A percentile compares a stretch with the other conserved stretches of the same genome.
phyloP scores from a whole-genome alignment of 2,113 vertebrate species.

The Lepisosteus osseus region DNA sequence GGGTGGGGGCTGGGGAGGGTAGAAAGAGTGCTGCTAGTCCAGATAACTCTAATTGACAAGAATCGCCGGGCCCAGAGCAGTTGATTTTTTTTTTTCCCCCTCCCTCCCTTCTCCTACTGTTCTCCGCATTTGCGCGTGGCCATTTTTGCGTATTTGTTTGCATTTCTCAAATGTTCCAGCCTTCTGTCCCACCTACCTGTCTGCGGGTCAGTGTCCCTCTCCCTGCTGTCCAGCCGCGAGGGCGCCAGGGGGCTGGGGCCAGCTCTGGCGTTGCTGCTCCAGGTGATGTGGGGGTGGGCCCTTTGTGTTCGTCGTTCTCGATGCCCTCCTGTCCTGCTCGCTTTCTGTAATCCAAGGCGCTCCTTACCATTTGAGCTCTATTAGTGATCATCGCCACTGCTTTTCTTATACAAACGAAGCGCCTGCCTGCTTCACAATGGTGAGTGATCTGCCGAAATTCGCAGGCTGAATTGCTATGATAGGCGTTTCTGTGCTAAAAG shows the following conservation, averaged over 20 bases:
- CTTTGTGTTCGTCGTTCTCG: not conserved
- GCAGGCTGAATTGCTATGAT: not conserved
- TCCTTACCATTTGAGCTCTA: not conserved
- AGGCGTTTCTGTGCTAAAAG: not conserved
- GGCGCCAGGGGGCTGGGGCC: not conserved
- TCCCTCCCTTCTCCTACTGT: not conserved
- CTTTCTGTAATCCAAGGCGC: not conserved
- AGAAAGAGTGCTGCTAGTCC: constrained; percentile 55
- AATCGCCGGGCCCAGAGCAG: constrained; percentile 70
- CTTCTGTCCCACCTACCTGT: not conserved
- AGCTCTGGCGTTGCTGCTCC: no score
- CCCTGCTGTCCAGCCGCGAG: not conserved
- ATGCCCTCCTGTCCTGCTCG: no score
- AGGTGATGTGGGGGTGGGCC: not conserved
- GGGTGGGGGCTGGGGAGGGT: constrained; percentile 54
- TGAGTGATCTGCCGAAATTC: constrained; percentile 1
- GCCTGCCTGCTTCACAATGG: not conserved
- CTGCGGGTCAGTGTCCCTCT: not conserved
- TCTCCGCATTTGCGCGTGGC: no score
- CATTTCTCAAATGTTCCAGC: not conserved
- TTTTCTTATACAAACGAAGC: constrained; percentile 9
- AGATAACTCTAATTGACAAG: constrained; percentile 81
- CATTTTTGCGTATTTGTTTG: not conserved
- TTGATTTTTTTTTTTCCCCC: constrained; percentile 49
- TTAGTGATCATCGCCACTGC: not conserved